phyloP scores from a whole-genome alignment of 2,113 vertebrate genomes.

The Meriones unguiculatus region DNA sequence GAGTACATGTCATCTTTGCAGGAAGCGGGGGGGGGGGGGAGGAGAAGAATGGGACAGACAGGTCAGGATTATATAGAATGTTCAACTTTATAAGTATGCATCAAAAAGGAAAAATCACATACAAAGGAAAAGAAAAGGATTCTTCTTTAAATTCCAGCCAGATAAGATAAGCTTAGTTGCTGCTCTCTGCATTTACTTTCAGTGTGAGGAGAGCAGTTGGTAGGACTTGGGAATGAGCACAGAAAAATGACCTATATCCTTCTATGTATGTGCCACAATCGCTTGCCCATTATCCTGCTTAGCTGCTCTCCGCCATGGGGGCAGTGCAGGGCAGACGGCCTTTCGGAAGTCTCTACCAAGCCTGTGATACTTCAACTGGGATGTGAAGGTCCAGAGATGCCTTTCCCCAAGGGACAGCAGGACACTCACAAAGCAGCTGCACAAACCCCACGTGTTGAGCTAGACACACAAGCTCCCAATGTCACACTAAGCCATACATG shows the following conservation, averaged over 20 bases:
- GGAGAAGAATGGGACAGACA: not conserved
- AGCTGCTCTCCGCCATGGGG: not conserved
- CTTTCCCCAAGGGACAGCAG: not conserved
- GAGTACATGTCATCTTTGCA: not conserved
- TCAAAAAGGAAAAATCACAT: not conserved
- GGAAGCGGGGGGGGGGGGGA: no score
- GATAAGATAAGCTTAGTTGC: not conserved
- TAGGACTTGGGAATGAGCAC: not conserved
- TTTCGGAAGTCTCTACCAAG: not conserved
- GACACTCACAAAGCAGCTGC: not conserved
- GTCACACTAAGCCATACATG: not conserved
- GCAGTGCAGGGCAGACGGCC: not conserved
- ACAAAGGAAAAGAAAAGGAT: not conserved
- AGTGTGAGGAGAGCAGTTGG: not conserved
- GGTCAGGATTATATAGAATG: not conserved
- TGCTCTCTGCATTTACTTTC: not conserved
- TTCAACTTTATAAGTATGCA: not conserved
- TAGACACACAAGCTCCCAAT: not conserved
- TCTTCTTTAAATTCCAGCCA: not conserved
- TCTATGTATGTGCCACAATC: not conserved
- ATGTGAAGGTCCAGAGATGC: slow-evolving; percentile 12
- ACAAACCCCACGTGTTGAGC: not conserved
- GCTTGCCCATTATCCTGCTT: not conserved
- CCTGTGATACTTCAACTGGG: not conserved
- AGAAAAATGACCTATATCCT: not conserved